Conservation (phyloP, 64 coral and sea anemone species). For the Dendronephthya gigantea region DNA sequence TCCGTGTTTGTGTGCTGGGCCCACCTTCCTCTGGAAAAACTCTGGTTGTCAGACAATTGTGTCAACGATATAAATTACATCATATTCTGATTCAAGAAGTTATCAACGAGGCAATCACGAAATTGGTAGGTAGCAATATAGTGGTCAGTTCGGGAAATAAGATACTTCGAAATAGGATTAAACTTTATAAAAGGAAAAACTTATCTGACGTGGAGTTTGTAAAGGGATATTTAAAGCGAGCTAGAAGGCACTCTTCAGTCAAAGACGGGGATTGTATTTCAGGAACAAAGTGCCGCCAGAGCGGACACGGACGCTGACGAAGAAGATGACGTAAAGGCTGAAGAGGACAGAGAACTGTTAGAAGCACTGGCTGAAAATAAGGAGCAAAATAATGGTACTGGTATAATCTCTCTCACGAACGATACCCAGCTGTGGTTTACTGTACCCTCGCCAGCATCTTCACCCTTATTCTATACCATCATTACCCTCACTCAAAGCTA, state of each 20-base stretch:
- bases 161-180: too few relatives aligned
- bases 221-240: too few relatives aligned
- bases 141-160: too few relatives aligned
- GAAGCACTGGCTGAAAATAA: conserved; percentile 82
- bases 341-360: conserved; percentile 91
- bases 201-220: too few relatives aligned
- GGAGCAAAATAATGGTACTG: conserved; percentile 70
- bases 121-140: conserved; percentile 49
- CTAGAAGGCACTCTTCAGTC: too few relatives aligned
- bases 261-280: not conserved
- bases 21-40: conserved; percentile 92
- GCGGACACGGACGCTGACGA: conserved; percentile 80
- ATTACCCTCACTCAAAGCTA: too few relatives aligned
- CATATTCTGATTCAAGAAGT: conserved; percentile 93
- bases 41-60: conserved; percentile 83
- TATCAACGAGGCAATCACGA: conserved; percentile 78
- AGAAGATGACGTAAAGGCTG: conserved; percentile 85
- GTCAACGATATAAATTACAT: conserved; percentile 87
- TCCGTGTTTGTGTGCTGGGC: conserved; percentile 69
- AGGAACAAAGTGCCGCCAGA: conserved; percentile 89
- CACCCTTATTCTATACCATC: too few relatives aligned
- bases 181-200: too few relatives aligned
- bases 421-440: not conserved
- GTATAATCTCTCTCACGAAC: too few relatives aligned
- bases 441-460: too few relatives aligned